Base-by-base conservation (phyloP, 2,113 vertebrate species). In the Balaenoptera acutorostrata region DNA sequence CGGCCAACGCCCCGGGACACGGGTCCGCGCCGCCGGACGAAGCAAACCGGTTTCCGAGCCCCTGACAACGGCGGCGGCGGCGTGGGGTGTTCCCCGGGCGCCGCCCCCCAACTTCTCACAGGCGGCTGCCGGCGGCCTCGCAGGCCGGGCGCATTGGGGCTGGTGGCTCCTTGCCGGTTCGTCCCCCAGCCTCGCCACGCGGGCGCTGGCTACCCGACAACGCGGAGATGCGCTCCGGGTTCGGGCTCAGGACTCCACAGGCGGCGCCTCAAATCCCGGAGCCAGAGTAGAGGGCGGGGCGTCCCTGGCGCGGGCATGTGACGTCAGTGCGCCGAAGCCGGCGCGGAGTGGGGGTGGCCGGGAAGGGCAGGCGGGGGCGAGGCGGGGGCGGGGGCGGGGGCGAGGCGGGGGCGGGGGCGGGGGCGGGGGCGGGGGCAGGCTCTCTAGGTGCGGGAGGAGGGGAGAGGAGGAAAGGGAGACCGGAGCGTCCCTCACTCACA, bases 281-380 rank as follows among this genome's bases (percentile, higher is more conserved):
- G 25, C 12, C 1, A 23, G 27, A 0, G 61, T 39, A 6, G 36
- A 20, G 1, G 2, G 14, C 36, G n/a, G n/a, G 52, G 63, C 87
- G 92, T 63, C 93, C 20, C 59, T 3, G 96, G 93, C 97, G 97
- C 97, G 2, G 59, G 46, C 89, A 46, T 92, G 63, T 97, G 97
- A 97, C 96, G 98, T 97, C 78, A 92, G 61, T 66, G 36, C 59
- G 83, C 94, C 44, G 71, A 33, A 72, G 71, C 27, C 41, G 21
- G 84, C 31, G 21, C 5, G 46, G 55, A 5, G 13, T 8, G 2
- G 59, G 20, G 64, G 27, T 1, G 86, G 55, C 8, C 23, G 21
- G 64, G 77, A 72, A 55, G 2, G 18, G 72, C 7, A 0, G 20
- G 33, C 4, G 8, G 8, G 13, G 7, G 31, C 8, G 27, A 39